Evolutionary conservation across 2,113 vertebrate genomes (phyloP), one percentile per base, ranked within the genome.

Genomic region (Sturnus vulgaris): DNA sequence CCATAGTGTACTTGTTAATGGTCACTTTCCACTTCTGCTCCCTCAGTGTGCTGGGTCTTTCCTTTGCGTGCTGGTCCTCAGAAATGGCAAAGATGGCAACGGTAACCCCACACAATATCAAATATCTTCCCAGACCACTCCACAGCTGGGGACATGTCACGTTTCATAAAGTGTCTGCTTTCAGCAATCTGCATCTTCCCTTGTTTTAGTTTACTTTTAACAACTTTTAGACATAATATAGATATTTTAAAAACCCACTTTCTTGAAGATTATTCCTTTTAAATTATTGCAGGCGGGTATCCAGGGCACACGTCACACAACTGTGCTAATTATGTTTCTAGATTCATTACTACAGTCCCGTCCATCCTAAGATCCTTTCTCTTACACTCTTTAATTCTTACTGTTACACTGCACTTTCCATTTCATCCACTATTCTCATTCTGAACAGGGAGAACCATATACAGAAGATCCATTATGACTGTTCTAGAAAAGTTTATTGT

Each of bases 61-160:
- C 15, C 20, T 86, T 64, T 68, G 23, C 0, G 0, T 52, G 28
- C 44, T 46, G 42, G 2, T 66, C 17, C 37, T 66, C 0, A 0
- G 50, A 66, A 65, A 56, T 70, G 33, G 2, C 15, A 1, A 56
- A 42, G 24, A 56, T 0, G 3, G 14, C 56, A 52, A 9, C 0
- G 0, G 14, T 39, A 49, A 12, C 21, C 12, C 9, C n/a, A 52
- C 2, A 0, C 28, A 15, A 17, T 13, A 11, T 50, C 39, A 66
- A 27, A 61, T 57, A n/a, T 25, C 47, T 10, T 73, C 64, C 19
- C 39, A 81, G 37, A 60, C 12, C 15, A 8, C 59, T 66, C 19
- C 22, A 71, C 19, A 63, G 64, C 42, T 70, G 35, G 33, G 81
- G 49, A 70, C 7, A 44, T 6, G 23, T n/a, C 25, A 53, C 13